phyloP scores from a whole-genome alignment of 2,888 invertebrate genomes.

The Agonopterix heracliana region DNA sequence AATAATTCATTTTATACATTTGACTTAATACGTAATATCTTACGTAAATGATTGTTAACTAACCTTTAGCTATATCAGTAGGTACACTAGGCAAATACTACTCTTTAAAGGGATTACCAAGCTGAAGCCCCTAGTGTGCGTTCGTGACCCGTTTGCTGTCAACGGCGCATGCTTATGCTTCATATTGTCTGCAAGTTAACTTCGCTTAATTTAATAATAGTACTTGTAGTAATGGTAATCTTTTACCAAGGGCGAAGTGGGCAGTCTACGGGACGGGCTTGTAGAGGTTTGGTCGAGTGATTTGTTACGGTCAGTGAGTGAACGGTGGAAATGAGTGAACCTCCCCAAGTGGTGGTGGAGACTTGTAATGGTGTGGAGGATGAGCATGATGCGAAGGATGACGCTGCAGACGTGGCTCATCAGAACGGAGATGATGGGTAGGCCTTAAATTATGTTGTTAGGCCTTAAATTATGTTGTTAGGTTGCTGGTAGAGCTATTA shows the following conservation, averaged over 20 bases:
- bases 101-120: conserved; percentile 67
- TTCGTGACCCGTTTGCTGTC: conserved; percentile 69
- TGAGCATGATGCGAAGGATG: conserved; percentile 28
- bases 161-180: conserved; percentile 64
- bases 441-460: conserved; percentile 22
- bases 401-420: conserved; percentile 29
- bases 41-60: too few species aligned
- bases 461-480: conserved; percentile 12
- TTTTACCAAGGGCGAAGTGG: conserved; percentile 67
- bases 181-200: conserved; percentile 59
- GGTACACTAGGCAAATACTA: conserved; percentile 30
- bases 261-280: conserved; percentile 53
- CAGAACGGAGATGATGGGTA: conserved; percentile 60
- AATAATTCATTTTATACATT: too few species aligned
- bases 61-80: neutral
- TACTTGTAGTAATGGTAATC: conserved; percentile 67
- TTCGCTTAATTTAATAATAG: conserved; percentile 73
- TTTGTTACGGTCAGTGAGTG: conserved; percentile 26
- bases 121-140: conserved; percentile 64
- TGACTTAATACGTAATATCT: too few species aligned
- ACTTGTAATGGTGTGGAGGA: conserved; percentile 60
- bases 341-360: conserved; percentile 57
- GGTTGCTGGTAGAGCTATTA: neutral
- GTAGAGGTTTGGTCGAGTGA: conserved; percentile 45
- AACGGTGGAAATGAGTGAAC: conserved; percentile 53